Base-by-base conservation (phyloP, 2,888 invertebrate species). In the Neoascia interrupta region DNA sequence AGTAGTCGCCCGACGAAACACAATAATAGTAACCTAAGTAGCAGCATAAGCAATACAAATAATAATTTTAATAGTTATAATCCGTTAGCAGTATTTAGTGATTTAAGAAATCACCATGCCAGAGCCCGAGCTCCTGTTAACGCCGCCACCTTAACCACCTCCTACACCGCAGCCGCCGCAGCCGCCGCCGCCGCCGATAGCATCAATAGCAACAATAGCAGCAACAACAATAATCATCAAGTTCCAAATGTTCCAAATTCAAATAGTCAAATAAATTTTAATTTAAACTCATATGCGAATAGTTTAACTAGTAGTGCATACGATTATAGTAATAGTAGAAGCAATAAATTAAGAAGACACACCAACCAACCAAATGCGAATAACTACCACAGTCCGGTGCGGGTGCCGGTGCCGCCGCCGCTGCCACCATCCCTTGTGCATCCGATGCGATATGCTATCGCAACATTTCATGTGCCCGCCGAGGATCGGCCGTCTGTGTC, bases 171-270 rank as follows among this genome's bases (percentile, higher is more conserved):
- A 37, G 15, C 53, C 49, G 23, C 63, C 74, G 37, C 63, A 80
- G 21, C 60, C 60, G 81, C 47, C 31, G 80, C 34, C 41, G 69
- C 64, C 28, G 63, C 47, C 43, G 64, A 60, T 54, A 75, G 28
- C 37, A 74, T 53, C 68, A 72, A 58, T 31, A 66, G 68, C 28
- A 76, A 69, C 37, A 61, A 34, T 64, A 76, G 39, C 64, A 81
- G 26, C 64, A 82, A 53, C 45, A 81, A 45, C 41, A 79, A 72
- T 37, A 64, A 66, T 18, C 64, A 76, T 41, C 75, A 73, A 36
- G 84, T 84, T 84, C 85, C 84, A 85, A 85, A 85, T 86, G 87
- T 88, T 87, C 87, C 88, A 87, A 88, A 87, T 86, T 66, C 82
- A 84, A 86, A 87, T 87, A 88, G 87, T 87, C 87, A 86, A 86